Percentiles rank a stretch among this genome's conserved stretches.
phyloP scores from a whole-genome alignment of 2,888 invertebrate genomes.

The Himalopsyche tibetana region DNA sequence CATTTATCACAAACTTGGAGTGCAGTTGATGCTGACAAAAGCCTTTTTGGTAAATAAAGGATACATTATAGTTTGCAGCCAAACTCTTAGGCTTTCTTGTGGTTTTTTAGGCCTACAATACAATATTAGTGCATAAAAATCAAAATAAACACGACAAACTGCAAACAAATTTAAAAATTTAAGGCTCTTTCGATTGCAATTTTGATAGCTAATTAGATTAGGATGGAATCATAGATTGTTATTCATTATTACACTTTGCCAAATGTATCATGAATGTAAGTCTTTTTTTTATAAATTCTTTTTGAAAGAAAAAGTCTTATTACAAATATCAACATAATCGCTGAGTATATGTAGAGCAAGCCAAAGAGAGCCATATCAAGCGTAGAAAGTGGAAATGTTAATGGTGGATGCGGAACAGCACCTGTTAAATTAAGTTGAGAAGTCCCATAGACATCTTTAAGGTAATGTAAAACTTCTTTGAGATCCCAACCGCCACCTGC shows the following conservation, averaged over 20 bases:
- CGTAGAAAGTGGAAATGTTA: constrained; percentile 77
- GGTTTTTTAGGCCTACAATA: neutral
- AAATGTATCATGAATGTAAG: constrained; percentile 82
- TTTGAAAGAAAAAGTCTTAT: constrained; percentile 85
- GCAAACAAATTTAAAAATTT: constrained; percentile 32
- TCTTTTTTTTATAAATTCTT: constrained; percentile 84
- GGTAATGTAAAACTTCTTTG: constrained; percentile 79
- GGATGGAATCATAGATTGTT: constrained; percentile 64
- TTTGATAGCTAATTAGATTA: too few relatives aligned
- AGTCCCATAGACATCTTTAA: constrained; percentile 76
- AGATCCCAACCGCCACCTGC: constrained; percentile 79
- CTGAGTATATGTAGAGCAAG: constrained; percentile 85
- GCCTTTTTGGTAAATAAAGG: too few relatives aligned
- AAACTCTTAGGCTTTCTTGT: too few relatives aligned
- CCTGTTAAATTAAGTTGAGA: constrained; percentile 73
- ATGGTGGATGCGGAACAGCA: constrained; percentile 68
- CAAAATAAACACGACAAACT: neutral
- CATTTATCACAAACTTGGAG: too few relatives aligned
- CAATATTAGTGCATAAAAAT: constrained; percentile 10
- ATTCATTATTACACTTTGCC: constrained; percentile 80
- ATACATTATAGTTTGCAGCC: too few relatives aligned
- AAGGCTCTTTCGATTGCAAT: constrained; percentile 22
- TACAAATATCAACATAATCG: constrained; percentile 84
- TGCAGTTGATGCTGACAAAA: too few relatives aligned
- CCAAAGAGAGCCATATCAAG: constrained; percentile 87